Evolutionary conservation across 2,888 invertebrate species (phyloP), one percentile per base, ranked within the genome.

Genomic region (Lasioglossum villosulum): DNA sequence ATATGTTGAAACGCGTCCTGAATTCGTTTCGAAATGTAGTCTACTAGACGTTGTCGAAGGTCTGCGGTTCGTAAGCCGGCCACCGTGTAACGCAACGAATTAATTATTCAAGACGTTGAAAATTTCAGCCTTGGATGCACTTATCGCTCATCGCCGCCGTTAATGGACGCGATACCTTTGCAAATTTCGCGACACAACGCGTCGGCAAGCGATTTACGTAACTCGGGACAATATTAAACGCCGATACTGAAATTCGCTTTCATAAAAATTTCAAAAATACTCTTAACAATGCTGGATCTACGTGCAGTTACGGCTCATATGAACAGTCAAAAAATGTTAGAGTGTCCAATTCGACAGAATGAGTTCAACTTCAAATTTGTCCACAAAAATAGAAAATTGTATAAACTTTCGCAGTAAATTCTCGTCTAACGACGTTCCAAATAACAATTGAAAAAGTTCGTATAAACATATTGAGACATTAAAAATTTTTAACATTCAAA

Each of bases 81-180:
- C 78, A 48, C 82, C 73, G 82, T 80, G 45, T 78, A 75, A 82
- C 78, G 78, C 74, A 70, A 78, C n/a, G 77, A 84, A 85, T 88
- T 86, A 89, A 90, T 90, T 87, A 83, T 86, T 81, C 86, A 82
- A 80, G 72, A 75, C 66, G 82, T 80, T 80, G 78, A 72, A 84
- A 88, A 88, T 82, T 82, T 85, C 71, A 71, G 78, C 83, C 89
- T 88, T 81, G 80, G 78, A 19, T 63, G 66, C 81, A 86, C 88
- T 85, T 77, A 45, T 45, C 78, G 76, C 56, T 66, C 77, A 80
- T 87, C 87, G 84, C 42, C 52, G 23, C 48, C 42, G 70, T 45
- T 86, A 88, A 86, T 80, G 66, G 76, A 48, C 76, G 34, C 42
- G 81, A 70, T 82, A 82, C 34, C 75, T 39, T 59, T 74, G 75